Conservation (phyloP, 2,888 invertebrate species). For the Leptarthrus brevirostris region DNA sequence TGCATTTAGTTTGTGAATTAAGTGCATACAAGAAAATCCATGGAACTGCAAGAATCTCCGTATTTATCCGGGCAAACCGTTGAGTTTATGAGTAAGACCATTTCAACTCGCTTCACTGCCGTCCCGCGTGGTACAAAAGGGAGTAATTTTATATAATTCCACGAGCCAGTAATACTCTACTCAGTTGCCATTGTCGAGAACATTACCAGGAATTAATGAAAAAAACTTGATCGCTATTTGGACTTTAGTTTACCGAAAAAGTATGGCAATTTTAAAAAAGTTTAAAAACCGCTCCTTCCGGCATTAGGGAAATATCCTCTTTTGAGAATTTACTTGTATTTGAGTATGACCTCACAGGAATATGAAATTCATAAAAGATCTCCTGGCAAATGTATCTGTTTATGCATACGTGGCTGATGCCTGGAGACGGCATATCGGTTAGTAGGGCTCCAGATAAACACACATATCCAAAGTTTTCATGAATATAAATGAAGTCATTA, state of each 20-base stretch:
- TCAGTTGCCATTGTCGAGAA: constrained; percentile 8
- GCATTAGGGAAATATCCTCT: constrained; percentile 28
- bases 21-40: too few relatives aligned
- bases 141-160: background rate
- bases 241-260: constrained; percentile 10
- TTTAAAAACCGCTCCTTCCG: constrained; percentile 21
- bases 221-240: constrained; percentile 22
- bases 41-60: too few relatives aligned
- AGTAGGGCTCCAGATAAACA: constrained; percentile 54
- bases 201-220: constrained; percentile 19
- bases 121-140: too few relatives aligned
- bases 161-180: background rate
- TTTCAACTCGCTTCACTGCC: too few relatives aligned
- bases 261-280: constrained; percentile 19
- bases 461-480: constrained; percentile 54
- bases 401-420: constrained; percentile 21
- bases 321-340: constrained; percentile 26
- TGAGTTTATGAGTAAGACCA: too few relatives aligned
- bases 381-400: constrained; percentile 1
- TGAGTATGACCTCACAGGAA: constrained; percentile 6
- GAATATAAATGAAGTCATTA: constrained; percentile 55
- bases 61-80: too few relatives aligned
- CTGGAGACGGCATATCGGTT: constrained; percentile 48
- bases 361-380: background rate
- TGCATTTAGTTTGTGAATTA: too few relatives aligned